Base-by-base conservation (phyloP, 2,888 invertebrate species). In the Oxycera nigricornis region DNA sequence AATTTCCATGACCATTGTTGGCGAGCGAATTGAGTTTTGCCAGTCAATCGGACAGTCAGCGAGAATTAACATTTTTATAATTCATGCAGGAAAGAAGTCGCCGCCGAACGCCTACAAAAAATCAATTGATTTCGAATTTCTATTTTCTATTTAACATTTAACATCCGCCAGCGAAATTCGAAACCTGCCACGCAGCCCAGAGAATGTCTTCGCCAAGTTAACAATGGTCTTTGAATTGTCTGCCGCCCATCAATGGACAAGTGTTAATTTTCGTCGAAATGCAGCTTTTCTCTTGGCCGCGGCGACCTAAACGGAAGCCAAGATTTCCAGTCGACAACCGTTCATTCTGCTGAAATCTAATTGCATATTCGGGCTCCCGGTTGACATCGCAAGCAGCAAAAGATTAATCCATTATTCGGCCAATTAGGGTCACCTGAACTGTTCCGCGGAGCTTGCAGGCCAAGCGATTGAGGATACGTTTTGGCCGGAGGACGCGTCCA, bases 91-190 rank as follows among this genome's bases (percentile, higher is more conserved):
- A n/a, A n/a, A 46, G 46, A n/a, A 46, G 46, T 17, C 46, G 17
- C 3, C 46, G 17, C n/a, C 46, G n/a, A 14, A 46, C 46, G 46
- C 17, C 14, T 3, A n/a, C n/a, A n/a, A n/a, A n/a, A n/a, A n/a
- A n/a, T 46, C 6, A 46, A 46, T 46, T 46, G 46, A 46, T 46
- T 46, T 2, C n/a, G 17, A 46, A 46, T 46, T 46, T 46, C 46
- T 46, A 46, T 46, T 46, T 46, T 46, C 46, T 46, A 46, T 46
- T 46, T 46, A 46, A 46, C 46, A 46, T 46, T 46, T 46, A 46
- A 46, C 46, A 46, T 46, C 46, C 46, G 46, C 46, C 46, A 46
- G n/a, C 14, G 14, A 46, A 46, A n/a, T 46, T 3, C n/a, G 11
- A 46, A 46, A 14, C 46, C 46, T 14, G 46, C 46, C 46, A 46